A percentile compares a stretch with the other conserved stretches of the same genome.
phyloP scores from a whole-genome alignment of 2,113 vertebrate species.

The Melanotaenia duboulayi region DNA sequence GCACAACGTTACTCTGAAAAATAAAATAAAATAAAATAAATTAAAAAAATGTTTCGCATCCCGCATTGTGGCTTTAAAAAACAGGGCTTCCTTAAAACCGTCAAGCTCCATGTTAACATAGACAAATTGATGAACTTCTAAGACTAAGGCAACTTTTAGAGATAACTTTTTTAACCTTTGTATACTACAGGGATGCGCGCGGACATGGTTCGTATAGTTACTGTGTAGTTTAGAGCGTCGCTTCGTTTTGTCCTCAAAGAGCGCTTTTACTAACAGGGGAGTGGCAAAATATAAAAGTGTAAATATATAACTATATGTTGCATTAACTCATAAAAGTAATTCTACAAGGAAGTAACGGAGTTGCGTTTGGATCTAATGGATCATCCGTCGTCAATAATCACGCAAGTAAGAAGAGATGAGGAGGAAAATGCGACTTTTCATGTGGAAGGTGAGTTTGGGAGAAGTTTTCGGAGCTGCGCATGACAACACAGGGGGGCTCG shows the following conservation, averaged over 20 bases:
- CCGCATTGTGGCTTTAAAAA: slow-evolving; percentile 80
- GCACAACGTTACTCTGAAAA: slow-evolving; percentile 41
- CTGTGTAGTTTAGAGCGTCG: background rate
- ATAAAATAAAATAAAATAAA: no score
- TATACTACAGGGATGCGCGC: background rate
- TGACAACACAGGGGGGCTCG: slow-evolving; percentile 36
- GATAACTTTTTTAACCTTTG: background rate
- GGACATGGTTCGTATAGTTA: background rate
- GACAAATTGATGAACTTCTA: slow-evolving; percentile 73
- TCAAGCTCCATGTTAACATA: slow-evolving; percentile 71
- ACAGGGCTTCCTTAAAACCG: slow-evolving; percentile 80
- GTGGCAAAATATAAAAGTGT: slow-evolving; percentile 60
- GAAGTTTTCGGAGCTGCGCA: slow-evolving; percentile 64
- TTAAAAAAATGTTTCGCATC: slow-evolving; percentile 38
- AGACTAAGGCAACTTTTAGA: slow-evolving; percentile 55
- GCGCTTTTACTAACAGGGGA: slow-evolving; percentile 56
- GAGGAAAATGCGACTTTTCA: slow-evolving; percentile 70
- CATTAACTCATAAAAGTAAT: slow-evolving; percentile 17
- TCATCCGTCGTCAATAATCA: slow-evolving; percentile 78
- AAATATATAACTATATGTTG: background rate
- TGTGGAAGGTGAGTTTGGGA: slow-evolving; percentile 77
- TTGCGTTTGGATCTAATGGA: slow-evolving; percentile 73
- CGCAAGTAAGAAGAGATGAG: slow-evolving; percentile 79
- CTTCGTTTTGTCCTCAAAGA: slow-evolving; percentile 21
- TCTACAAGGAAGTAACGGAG: slow-evolving; percentile 11